Base-by-base conservation (phyloP, 2,797 vertebrate species). In the Cichlasoma orientale region DNA sequence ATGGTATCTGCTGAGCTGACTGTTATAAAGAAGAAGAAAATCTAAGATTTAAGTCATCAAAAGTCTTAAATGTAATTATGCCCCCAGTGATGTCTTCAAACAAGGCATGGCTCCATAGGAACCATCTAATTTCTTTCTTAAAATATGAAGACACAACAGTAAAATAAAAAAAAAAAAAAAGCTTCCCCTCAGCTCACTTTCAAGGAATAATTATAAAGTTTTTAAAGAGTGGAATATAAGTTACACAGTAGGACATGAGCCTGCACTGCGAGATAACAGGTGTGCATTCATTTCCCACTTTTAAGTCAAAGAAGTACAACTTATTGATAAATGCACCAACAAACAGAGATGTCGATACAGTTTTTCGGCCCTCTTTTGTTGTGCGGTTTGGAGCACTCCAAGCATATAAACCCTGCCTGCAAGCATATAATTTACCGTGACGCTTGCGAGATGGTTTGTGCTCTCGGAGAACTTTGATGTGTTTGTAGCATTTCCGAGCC, bases 1-100 rank as follows among this genome's bases (percentile, higher is more conserved):
- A 80, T 80, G 59, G 47, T 76, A 76, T 90, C 81, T 70, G 56
- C 21, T 72, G 74, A 58, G 53, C 57, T 68, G 72, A 76, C 29
- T 54, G 21, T 31, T 74, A 77, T 50, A 75, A 72, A 86, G 53
- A 14, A 14, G 3, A 86, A 75, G 33, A 25, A 82, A 77, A 79
- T 56, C 4, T 29, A 29, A 77, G 61, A 77, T 82, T 55, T 25
- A 73, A 86, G 47, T 86, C 58, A 85, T 90, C 80, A 79, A 83
- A 78, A 61, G 38, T 68, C 36, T 50, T 54, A 21, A 53, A 72
- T 63, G 31, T 83, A 86, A 90, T 89, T 88, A 82, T 81, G 53
- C 80, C 70, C 55, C 77, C 41, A 57, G 84, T 27, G 53, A 56
- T 12, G n/a, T 74, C 72, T 83, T 84, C 75, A 78, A 72, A 61